Conservation (phyloP, 2,888 invertebrate genomes). For the Thereva nobilitata region DNA sequence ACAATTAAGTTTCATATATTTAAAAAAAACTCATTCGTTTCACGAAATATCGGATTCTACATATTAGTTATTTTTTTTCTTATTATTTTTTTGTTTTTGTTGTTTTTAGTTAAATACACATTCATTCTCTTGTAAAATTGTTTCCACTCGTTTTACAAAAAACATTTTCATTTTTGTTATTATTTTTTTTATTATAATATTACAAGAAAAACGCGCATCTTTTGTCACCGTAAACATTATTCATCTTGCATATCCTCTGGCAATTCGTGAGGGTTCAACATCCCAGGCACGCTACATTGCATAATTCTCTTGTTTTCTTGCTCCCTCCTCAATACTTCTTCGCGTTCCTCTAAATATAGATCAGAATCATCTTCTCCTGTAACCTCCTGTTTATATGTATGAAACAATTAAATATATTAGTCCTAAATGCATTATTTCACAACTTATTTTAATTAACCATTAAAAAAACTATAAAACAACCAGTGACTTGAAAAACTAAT, state of each 20-base stretch:
- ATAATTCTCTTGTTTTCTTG: conserved; percentile 92
- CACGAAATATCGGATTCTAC: conserved; percentile 28
- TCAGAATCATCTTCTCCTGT: conserved; percentile 98
- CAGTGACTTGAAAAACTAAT: neutral
- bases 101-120: conserved; percentile 30
- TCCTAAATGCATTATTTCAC: too few relatives aligned
- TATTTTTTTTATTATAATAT: conserved; percentile 31
- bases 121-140: conserved; percentile 29
- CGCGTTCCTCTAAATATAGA: conserved; percentile 95
- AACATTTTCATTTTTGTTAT: conserved; percentile 29
- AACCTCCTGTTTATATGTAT: conserved; percentile 74
- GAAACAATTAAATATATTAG: too few relatives aligned
- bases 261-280: conserved; percentile 92
- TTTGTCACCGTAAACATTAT: conserved; percentile 47
- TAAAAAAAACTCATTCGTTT: conserved; percentile 32
- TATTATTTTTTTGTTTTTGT: too few relatives aligned
- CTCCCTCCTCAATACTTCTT: conserved; percentile 83
- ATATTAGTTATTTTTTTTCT: conserved; percentile 6
- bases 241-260: conserved; percentile 94
- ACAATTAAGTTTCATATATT: conserved; percentile 26
- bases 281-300: conserved; percentile 94
- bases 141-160: conserved; percentile 30
- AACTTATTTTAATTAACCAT: neutral
- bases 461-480: neutral
- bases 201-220: conserved; percentile 37